Evolutionary conservation across 1,140 invertebrate species (phyloP), one percentile per base, ranked within the genome.

Genomic region (Diuraphis noxia): DNA sequence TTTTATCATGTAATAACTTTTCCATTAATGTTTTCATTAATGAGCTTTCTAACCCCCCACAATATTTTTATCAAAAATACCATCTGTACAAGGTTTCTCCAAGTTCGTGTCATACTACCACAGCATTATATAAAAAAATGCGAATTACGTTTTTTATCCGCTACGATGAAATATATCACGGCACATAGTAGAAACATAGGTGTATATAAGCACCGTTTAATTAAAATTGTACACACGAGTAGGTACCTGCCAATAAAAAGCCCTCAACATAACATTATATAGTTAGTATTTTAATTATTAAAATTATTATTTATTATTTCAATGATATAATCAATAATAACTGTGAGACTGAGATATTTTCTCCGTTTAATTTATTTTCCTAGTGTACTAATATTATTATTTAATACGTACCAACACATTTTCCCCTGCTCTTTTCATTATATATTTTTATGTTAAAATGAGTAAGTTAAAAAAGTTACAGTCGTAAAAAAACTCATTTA

Each of bases 11-110:
- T 88, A 21, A 88, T 63, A 88, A 38, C 25, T 63, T 88, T 88
- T 88, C 30, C 36, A 38, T 56, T 85, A 85, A 85, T 85, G 82
- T 85, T 85, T 85, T 85, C 46, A 49, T 86, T 88, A 88, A 88
- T 63, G 86, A 88, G 36, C 36, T 63, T 25, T 52, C 86, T 36
- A 49, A 34, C 84, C 6, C 23, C 23, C 30, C 4, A 2, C n/a
- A 17, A 7, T 40, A 19, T 52, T 56, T 63, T 88, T n/a, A 40
- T 87, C 49, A 36, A 87, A 40, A 38, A n/a, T 88, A n/a, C 82
- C 21, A 84, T 84, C 82, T 52, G n/a, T 17, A 43, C 38, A 38
- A 13, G 36, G 19, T 6, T 2, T 4, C 23, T 4, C 23, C 34
- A 3, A 86, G 21, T 86, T 52, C 9, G 17, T 86, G 63, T 40